Evolutionary conservation across 2,797 vertebrate genomes (phyloP), one percentile per base, ranked within the genome.

Genomic region (Onychomys torridus): DNA sequence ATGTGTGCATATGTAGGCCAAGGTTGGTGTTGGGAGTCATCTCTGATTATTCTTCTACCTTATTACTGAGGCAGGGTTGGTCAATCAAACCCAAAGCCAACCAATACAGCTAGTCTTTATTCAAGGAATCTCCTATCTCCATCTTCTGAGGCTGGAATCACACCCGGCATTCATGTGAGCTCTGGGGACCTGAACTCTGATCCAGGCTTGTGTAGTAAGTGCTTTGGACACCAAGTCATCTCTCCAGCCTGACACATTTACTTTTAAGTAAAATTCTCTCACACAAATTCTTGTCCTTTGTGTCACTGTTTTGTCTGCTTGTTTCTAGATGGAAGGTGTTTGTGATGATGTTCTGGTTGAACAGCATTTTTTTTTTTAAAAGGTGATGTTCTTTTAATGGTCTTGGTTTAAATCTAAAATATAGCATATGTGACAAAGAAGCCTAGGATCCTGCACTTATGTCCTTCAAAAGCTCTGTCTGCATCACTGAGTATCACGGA

Each of bases 191-290:
- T 57, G n/a, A 57, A 73, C 69, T 57, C 85, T 87, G 7, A 17
- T 87, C 49, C 9, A 29, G 49, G n/a, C 49, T 71, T 87, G 14
- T 57, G 16, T 55, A 19, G 13, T n/a, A 49, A 27, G 32, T 23
- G 21, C 43, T 85, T 49, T 67, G 23, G 12, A 67, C 21, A 67
- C 21, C 16, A 21, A 49, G 27, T 21, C 37, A 55, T 46, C 37
- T 14, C 55, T 89, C 9, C 71, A 59, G 17, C 37, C 34, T n/a
- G 32, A 49, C 19, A 49, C 37, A 76, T 19, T 78, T 92, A 46
- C 86, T 34, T 83, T 63, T 78, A 89, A 91, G 40, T 69, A 86
- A 96, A 93, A 61, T 81, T 13, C 37, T 94, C 49, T 92, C 82
- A 65, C 27, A 78, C 79, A 84, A 27, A 89, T 73, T 76, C 27